Evolutionary conservation across 2,888 invertebrate species (phyloP), one percentile per base, ranked within the genome.

Genomic region (Synanthedon andrenaeformis): DNA sequence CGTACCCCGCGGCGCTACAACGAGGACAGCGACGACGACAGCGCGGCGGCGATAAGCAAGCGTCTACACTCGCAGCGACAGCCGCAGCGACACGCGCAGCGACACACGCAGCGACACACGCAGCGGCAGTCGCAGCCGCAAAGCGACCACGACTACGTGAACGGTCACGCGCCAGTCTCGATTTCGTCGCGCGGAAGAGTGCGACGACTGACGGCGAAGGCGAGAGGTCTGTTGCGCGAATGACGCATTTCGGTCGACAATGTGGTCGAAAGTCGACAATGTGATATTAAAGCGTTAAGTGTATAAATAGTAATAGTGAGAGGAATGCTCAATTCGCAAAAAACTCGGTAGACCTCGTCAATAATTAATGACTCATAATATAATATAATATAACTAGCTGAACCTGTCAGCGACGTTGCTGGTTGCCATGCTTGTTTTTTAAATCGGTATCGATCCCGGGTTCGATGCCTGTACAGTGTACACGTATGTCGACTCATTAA

Each of bases 151-250:
- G 71, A 78, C 69, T 83, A 83, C 70, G 71, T 70, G 55, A 49
- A 55, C 52, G 52, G 58, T 41, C 57, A 54, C 41, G 60, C 57
- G 12, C 63, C 70, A 3, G 76, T 90, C 57, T 89, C 89, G 23
- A 79, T 86, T 54, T 89, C 82, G 56, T 96, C 95, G 65, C 90
- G 96, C 53, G 96, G 97, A 3, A 90, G 96, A 49, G 91, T 96
- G 54, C 90, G 96, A 53, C 94, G 93, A 77, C 90, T 96, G 64
- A 95, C 95, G 28, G 92, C 93, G 55, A 91, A 94, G 72, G 95
- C 94, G 57, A 89, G 93, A 53, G 93, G 93, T 52, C 89, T 91
- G 62, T 76, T 90, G 57, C 70, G 82, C 41, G 88, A 89, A 59
- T 88, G 69, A 72, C 59, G 58, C 52, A 35, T 35, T 1, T n/a